Base-by-base conservation (phyloP, 2,797 vertebrate genomes). In the Hylomyscus alleni region DNA sequence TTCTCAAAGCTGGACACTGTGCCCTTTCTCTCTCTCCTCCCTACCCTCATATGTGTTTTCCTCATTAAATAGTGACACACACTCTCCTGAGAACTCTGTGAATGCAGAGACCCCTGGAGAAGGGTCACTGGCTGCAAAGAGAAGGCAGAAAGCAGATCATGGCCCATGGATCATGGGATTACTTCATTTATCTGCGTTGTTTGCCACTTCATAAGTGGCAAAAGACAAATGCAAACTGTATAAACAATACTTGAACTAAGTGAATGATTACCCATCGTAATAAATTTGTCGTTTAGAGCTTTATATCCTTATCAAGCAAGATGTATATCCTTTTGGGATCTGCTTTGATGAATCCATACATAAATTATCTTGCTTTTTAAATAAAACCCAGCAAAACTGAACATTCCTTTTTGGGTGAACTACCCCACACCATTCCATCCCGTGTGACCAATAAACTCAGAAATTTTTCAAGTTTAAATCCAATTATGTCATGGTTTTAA, bases 401-500 rank as follows among this genome's bases (percentile, higher is more conserved):
- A 37, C 58, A 67, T 97, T 93, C 20, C 26, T 15, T 89, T 92
- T 90, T 73, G 24, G 77, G 34, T 75, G 56, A 82, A 52, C 54
- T 44, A 24, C 3, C n/a, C 22, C 60, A 5, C 7, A n/a, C 10
- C 8, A 73, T 50, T 92, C 84, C 83, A 20, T 15, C 90, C 29
- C 69, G 37, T 88, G 13, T 88, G 58, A 93, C 26, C 73, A 93
- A 65, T 90, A 88, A 94, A 93, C n/a, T 31, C 44, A 90, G 26
- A 76, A 54, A 52, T 88, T 95, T 78, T 91, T 95, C 17, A 80
- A 85, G 26, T 93, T 20, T 37, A 93, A 92, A 77, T 52, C 40
- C 54, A 95, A 89, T 86, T 83, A 91, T n/a, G 31, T n/a, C n/a
- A 12, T 81, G n/a, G 62, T 31, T 65, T 65, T 65, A 65, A 65